Conservation (phyloP, 2,797 vertebrate genomes). For the Discoglossus pictus region DNA sequence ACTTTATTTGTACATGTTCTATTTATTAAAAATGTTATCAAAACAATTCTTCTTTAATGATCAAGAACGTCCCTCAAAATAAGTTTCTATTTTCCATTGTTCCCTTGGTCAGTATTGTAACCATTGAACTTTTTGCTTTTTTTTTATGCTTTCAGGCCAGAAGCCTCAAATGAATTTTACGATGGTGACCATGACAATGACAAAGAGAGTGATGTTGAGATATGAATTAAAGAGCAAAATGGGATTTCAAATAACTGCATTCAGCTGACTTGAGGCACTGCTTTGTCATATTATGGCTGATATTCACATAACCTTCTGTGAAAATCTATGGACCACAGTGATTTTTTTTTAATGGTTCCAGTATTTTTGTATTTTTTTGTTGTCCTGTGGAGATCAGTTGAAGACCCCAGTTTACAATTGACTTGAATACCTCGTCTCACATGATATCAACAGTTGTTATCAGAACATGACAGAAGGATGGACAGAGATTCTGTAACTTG, state of each 20-base stretch:
- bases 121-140: not conserved
- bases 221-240: conserved; percentile 67
- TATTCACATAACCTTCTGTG: conserved; percentile 12
- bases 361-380: not conserved
- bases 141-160: conserved; percentile 73
- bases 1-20: too few relatives aligned
- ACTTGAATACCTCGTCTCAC: not conserved
- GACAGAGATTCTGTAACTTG: too few relatives aligned
- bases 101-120: too few relatives aligned
- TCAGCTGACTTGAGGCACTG: conserved; percentile 1
- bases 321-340: conserved; percentile 8
- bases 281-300: conserved; percentile 25
- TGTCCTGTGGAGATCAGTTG: not conserved
- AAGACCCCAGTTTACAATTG: not conserved
- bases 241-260: not conserved
- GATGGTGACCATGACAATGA: conserved; percentile 97
- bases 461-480: too few relatives aligned
- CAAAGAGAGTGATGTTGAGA: conserved; percentile 97
- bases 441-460: too few relatives aligned
- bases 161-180: conserved; percentile 93
- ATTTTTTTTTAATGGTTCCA: not conserved
- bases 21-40: too few relatives aligned
- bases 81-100: too few relatives aligned
- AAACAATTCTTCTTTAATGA: too few relatives aligned
- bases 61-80: too few relatives aligned